These are phyloP conservation scores for Leucoma salicis DNA, from an alignment of 2,888 invertebrate genomes.

Conservation along the genomic window DNA sequence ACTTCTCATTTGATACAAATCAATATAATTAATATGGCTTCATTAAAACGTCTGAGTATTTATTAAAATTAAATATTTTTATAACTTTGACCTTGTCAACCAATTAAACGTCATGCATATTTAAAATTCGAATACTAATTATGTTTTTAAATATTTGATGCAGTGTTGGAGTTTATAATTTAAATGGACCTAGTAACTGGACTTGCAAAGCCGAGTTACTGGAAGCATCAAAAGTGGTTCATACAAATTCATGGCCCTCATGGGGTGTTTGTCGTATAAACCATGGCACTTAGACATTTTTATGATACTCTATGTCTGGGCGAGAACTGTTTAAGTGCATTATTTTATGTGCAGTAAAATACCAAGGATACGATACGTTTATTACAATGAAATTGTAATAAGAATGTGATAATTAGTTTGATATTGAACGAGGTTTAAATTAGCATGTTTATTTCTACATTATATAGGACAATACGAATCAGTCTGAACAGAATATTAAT, in stretches of 20 bases:
- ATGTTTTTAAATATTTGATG: slow-evolving; percentile 14
- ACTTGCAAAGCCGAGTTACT: slow-evolving; percentile 8
- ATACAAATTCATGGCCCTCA: slow-evolving; percentile 36
- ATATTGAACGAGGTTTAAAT: too few species aligned
- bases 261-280: slow-evolving; percentile 48
- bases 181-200: slow-evolving; percentile 8
- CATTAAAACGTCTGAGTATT: slow-evolving; percentile 3
- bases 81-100: slow-evolving; percentile 18
- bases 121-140: slow-evolving; percentile 7
- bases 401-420: too few species aligned
- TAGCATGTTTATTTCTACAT: too few species aligned
- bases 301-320: slow-evolving; percentile 49
- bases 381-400: neutral
- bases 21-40: slow-evolving; percentile 16
- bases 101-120: slow-evolving; percentile 6
- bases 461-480: too few species aligned
- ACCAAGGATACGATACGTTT: slow-evolving; percentile 24
- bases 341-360: slow-evolving; percentile 58
- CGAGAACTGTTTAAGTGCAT: slow-evolving; percentile 34
- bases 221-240: slow-evolving; percentile 16
- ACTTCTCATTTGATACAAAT: slow-evolving; percentile 15
- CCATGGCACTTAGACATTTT: slow-evolving; percentile 49
- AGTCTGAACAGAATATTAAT: too few species aligned
- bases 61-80: slow-evolving; percentile 10
- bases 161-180: slow-evolving; percentile 6